phyloP scores from a whole-genome alignment of 1,140 invertebrate species.

The Periplaneta americana region DNA sequence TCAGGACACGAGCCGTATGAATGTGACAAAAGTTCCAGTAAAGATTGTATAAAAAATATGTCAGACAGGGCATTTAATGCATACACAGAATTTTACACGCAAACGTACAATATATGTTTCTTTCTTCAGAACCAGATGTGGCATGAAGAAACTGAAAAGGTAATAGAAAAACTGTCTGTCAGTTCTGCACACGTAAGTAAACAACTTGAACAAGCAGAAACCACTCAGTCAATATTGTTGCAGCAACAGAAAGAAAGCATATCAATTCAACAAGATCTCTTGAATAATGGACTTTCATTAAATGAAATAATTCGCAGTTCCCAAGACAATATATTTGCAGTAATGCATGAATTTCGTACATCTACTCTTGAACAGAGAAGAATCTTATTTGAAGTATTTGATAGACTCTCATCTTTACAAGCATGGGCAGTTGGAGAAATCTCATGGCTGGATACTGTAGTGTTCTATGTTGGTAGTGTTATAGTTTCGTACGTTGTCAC shows the following conservation, averaged over 20 bases:
- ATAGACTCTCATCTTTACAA: constrained; percentile 46
- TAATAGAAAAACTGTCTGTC: constrained; percentile 40
- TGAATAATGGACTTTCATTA: constrained; percentile 42
- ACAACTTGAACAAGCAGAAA: constrained; percentile 39
- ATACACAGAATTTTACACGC: constrained; percentile 62
- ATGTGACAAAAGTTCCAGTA: constrained; percentile 36
- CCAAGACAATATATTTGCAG: constrained; percentile 39
- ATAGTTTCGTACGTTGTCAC: constrained; percentile 47
- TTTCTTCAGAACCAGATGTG: constrained; percentile 58
- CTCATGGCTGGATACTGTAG: constrained; percentile 48
- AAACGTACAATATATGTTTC: constrained; percentile 63
- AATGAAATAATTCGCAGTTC: constrained; percentile 36
- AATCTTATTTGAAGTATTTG: constrained; percentile 51
- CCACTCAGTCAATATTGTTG: constrained; percentile 37
- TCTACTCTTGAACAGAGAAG: constrained; percentile 46
- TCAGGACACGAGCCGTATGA: constrained; percentile 46
- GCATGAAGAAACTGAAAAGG: constrained; percentile 54
- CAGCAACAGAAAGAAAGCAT: constrained; percentile 49
- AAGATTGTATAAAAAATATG: constrained; percentile 50
- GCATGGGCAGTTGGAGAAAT: constrained; percentile 49
- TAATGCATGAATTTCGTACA: constrained; percentile 47
- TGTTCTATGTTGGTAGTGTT: constrained; percentile 47
- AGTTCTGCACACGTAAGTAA: constrained; percentile 43
- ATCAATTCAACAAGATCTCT: constrained; percentile 45
- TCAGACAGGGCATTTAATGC: constrained; percentile 51